phyloP scores from a whole-genome alignment of 2,888 invertebrate genomes.

The Agrotis exclamationis region DNA sequence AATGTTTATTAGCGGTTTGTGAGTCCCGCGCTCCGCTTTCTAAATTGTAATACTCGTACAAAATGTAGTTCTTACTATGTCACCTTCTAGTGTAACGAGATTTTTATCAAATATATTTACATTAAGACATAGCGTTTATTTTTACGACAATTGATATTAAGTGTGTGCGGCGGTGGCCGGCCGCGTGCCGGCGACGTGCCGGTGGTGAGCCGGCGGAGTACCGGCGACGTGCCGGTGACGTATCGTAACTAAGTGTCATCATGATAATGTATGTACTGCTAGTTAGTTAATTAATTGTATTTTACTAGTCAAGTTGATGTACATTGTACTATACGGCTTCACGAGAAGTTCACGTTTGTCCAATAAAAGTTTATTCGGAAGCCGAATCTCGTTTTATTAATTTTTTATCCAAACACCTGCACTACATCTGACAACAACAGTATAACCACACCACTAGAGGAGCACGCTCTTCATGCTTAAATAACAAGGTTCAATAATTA shows the following conservation, averaged over 20 bases:
- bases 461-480: background rate
- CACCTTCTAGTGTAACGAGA: conserved; percentile 83
- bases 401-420: background rate
- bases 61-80: conserved; percentile 81
- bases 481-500: too few relatives aligned
- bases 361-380: conserved; percentile 89
- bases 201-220: conserved; percentile 19
- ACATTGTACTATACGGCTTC: conserved; percentile 81
- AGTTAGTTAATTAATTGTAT: conserved; percentile 82
- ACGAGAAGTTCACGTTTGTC: conserved; percentile 83
- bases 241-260: conserved; percentile 44
- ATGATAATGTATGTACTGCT: conserved; percentile 65
- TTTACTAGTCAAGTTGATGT: conserved; percentile 86
- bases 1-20: background rate
- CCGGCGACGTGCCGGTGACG: conserved; percentile 28
- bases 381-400: conserved; percentile 81
- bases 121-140: conserved; percentile 75
- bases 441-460: too few relatives aligned
- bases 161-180: conserved; percentile 42
- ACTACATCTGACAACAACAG: background rate
- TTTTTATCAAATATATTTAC: conserved; percentile 68
- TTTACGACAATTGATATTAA: conserved; percentile 72
- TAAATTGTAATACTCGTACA: conserved; percentile 75
- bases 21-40: conserved; percentile 30
- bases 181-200: conserved; percentile 11